These are phyloP conservation scores for Mormyrus iriodes DNA, from an alignment of 2,113 vertebrate genomes.

Conservation along the genomic window DNA sequence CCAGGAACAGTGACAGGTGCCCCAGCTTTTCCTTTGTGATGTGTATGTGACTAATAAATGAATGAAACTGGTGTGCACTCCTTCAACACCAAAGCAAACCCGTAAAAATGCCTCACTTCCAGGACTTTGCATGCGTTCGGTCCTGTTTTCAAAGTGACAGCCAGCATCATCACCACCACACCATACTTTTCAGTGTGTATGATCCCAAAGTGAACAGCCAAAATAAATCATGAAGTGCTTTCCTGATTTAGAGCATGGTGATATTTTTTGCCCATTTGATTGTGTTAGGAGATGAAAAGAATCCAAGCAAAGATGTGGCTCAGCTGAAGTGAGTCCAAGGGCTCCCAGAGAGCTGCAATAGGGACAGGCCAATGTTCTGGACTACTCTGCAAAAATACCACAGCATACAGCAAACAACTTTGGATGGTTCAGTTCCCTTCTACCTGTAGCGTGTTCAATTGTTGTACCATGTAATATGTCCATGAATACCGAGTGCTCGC, in stretches of 20 bases:
- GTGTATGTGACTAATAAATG: not conserved
- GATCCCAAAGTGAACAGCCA: not conserved
- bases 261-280: not conserved
- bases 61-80: not conserved
- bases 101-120: not conserved
- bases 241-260: not conserved
- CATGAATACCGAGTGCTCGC: not conserved
- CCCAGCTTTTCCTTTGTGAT: not conserved
- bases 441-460: not conserved
- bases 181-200: not conserved
- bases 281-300: not conserved
- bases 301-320: not conserved
- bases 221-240: not conserved
- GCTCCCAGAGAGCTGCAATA: not conserved
- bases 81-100: not conserved
- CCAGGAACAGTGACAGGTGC: not conserved
- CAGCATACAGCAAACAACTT: not conserved
- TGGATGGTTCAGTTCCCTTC: not conserved
- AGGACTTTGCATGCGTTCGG: not conserved
- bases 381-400: not conserved
- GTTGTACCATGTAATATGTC: not conserved
- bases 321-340: not conserved
- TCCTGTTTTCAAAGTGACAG: not conserved
- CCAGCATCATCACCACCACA: not conserved
- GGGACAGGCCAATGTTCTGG: not conserved